Conservation (phyloP, 2,113 vertebrate genomes). For the Salvator merianae region DNA sequence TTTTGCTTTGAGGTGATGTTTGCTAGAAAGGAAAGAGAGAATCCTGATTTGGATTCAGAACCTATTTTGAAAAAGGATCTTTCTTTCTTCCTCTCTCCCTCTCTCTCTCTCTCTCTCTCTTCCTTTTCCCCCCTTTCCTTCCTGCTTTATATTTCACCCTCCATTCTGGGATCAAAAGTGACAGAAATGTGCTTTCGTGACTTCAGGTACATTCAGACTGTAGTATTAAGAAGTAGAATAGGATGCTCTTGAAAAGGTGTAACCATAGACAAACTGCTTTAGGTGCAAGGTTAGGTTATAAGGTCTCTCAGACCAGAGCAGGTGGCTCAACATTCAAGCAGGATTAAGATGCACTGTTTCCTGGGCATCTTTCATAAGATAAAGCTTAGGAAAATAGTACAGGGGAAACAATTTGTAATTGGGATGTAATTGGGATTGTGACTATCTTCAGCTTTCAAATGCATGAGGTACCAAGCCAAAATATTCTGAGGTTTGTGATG, state of each 20-base stretch:
- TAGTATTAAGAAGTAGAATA: too few relatives aligned
- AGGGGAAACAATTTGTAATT: too few relatives aligned
- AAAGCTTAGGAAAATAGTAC: not conserved
- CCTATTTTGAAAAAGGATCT: too few relatives aligned
- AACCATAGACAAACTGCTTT: not conserved
- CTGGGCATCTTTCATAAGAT: not conserved
- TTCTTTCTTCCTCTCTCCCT: too few relatives aligned
- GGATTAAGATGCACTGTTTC: not conserved
- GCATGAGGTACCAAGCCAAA: not conserved
- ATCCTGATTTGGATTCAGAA: too few relatives aligned
- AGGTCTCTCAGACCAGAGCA: too few relatives aligned
- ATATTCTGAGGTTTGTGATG: not conserved
- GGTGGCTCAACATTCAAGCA: not conserved
- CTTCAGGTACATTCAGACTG: too few relatives aligned
- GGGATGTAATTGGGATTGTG: not conserved
- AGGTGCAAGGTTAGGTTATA: not conserved
- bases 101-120: too few relatives aligned
- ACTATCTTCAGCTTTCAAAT: not conserved
- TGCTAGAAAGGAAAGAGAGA: not conserved
- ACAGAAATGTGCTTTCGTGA: too few relatives aligned
- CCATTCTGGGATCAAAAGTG: too few relatives aligned
- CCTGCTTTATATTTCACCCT: too few relatives aligned
- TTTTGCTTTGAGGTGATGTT: not conserved
- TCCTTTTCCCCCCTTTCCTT: too few relatives aligned
- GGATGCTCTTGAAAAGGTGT: not conserved